A percentile compares a stretch with the other conserved stretches of the same genome.
These are phyloP conservation scores for Drepanosiphum platanoidis DNA, from an alignment of 2,888 invertebrate species.

Conservation along the genomic window DNA sequence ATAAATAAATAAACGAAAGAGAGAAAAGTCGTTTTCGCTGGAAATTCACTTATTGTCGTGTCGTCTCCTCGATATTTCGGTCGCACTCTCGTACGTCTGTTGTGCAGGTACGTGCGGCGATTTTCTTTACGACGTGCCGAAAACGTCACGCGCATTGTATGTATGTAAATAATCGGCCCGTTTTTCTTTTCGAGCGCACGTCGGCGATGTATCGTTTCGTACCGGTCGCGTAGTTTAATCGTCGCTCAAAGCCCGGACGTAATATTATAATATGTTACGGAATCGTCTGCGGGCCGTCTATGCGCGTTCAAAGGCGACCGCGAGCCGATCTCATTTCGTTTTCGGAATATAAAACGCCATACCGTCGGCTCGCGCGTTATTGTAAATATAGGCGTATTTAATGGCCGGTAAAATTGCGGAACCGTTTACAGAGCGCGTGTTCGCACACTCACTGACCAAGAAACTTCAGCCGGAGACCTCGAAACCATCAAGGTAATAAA, in stretches of 20 bases:
- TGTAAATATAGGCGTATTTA: neutral
- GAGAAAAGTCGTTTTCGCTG: neutral
- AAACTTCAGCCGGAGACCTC: neutral
- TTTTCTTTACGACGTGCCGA: no score
- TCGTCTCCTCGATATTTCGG: neutral
- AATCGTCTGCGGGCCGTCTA: no score
- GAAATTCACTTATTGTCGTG: neutral
- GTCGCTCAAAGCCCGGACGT: no score
- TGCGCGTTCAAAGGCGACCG: neutral
- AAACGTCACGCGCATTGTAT: no score
- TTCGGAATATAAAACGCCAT: no score
- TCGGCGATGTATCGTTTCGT: no score
- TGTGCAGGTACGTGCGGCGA: no score
- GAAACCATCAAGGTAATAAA: constrained; percentile 3
- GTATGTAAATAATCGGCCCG: no score
- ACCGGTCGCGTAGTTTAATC: no score
- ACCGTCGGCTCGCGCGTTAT: no score
- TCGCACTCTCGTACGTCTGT: neutral
- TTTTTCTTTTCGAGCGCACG: no score
- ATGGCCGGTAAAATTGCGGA: constrained; percentile 43
- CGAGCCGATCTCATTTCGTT: neutral
- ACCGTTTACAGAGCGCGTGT: constrained; percentile 1
- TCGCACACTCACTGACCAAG: neutral
- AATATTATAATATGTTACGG: no score
- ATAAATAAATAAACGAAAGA: neutral